Base-by-base conservation (phyloP, 2,888 invertebrate species). In the Megamerina dolium region DNA sequence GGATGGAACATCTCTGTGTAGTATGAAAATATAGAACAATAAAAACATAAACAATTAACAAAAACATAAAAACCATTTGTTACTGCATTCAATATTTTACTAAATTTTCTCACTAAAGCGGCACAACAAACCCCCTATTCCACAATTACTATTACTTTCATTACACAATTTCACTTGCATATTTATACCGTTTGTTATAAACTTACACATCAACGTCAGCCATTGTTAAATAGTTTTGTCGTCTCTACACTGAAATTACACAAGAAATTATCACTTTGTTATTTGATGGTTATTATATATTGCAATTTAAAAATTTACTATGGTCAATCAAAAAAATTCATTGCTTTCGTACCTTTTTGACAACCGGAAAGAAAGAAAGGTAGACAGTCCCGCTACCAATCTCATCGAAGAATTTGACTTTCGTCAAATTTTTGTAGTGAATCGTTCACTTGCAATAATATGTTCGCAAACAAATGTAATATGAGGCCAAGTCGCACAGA, bases 171-270 rank as follows among this genome's bases (percentile, higher is more conserved):
- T n/a, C n/a, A n/a, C n/a, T n/a, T n/a, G n/a, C n/a, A n/a, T n/a
- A n/a, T n/a, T n/a, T n/a, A n/a, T n/a, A n/a, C n/a, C n/a, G n/a
- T n/a, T n/a, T n/a, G 20, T 36, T 17, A 20, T 12, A 35, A 68
- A 85, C 86, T 85, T 77, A 87, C 86, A 81, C 83, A 76, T 85
- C 86, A 66, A 81, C 81, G 74, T 87, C 86, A 65, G 86, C 85
- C 87, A 87, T 87, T 75, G 56, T 73, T 80, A 72, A 73, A 43
- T 57, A 58, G 53, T 54, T 56, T 48, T 48, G 61, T 60, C 58
- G 61, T 60, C 63, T 55, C 55, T 56, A 53, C 51, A 63, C 69
- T 71, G 57, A 47, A 68, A 70, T 46, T 38, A 45, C 41, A 51
- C 48, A 43, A 57, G 34, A 53, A 51, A 46, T 40, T 6, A 39